Evolutionary conservation across 2,113 vertebrate genomes (phyloP), one percentile per base, ranked within the genome.

Genomic region (Sterrhoptilus dennistouni): DNA sequence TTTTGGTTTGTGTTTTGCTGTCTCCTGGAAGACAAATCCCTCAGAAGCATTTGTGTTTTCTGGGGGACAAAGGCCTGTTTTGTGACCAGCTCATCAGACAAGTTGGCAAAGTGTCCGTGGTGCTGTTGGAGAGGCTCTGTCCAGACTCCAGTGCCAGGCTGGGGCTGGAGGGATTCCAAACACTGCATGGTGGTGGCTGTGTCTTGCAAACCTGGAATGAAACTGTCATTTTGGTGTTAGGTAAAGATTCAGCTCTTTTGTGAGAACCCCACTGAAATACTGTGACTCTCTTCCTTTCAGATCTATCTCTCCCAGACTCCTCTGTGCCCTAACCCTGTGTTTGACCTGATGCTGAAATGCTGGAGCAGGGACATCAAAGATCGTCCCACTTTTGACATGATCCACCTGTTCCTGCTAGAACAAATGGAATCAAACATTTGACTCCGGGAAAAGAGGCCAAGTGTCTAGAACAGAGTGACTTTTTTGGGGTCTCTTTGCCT

Each of bases 361-460:
- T 99, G 99, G 99, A 98, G 97, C 97, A 98, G 99, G 94, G 99
- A 99, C 23, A 98, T 99, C 77, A 99, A 99, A 96, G 98, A 99
- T 84, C 98, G 99, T 31, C 99, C 99, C 21, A 98, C 98, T 28
- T 99, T 99, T 92, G 98, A 99, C 94, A 98, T 99, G 78, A 99
- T 99, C 77, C 98, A 99, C 95, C 93, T 97, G 91, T 97, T 98
- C 56, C 98, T 99, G 96, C 98, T 98, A 64, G 98, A 98, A 72
- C 98, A 99, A 63, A 98, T 98, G 86, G 98, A 96, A 94, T 97
- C 95, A 97, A 98, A 97, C 88, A 97, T 94, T 69, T 96, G 91
- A 96, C 79, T 93, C 38, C 47, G 72, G 77, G 63, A 25, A 40
- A 40, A 45, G 71, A 53, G 40, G 64, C 82, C 57, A 35, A 87